Evolutionary conservation across 1,140 invertebrate genomes (phyloP).

Genomic region (Drosophila ananassae): DNA sequence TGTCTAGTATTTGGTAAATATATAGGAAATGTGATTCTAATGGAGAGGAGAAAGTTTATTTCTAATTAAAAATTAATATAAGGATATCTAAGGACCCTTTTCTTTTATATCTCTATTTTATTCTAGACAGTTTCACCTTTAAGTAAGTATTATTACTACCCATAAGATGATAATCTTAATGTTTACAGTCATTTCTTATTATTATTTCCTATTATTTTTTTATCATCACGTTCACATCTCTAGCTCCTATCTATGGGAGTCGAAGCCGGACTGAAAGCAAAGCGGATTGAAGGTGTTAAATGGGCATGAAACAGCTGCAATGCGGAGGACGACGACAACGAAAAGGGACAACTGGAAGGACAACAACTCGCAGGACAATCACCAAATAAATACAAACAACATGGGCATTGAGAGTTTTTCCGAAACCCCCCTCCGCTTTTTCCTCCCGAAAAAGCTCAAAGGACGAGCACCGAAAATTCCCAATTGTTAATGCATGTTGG

Average conservation of each 20-base stretch:
- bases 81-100: not conserved
- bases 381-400: conserved; percentile 72
- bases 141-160: not conserved
- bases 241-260: conserved; percentile 22
- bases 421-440: not conserved
- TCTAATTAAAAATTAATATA: too few relatives aligned
- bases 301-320: conserved; percentile 80
- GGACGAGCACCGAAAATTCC: conserved; percentile 60
- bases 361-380: conserved; percentile 65
- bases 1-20: conserved; percentile 19
- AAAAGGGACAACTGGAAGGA: conserved; percentile 55
- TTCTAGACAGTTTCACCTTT: not conserved
- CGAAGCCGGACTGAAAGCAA: conserved; percentile 38
- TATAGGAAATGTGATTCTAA: conserved; percentile 21
- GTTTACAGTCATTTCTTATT: not conserved
- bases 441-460: conserved; percentile 69
- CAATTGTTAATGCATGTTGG: conserved; percentile 67
- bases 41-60: not conserved
- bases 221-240: conserved; percentile 20
- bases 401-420: conserved; percentile 24
- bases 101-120: too few relatives aligned
- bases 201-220: not conserved
- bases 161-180: not conserved
- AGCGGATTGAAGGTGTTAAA: conserved; percentile 79
- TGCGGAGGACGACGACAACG: conserved; percentile 45